Conservation (phyloP, 2,113 vertebrate genomes). For the Nibea albiflora region DNA sequence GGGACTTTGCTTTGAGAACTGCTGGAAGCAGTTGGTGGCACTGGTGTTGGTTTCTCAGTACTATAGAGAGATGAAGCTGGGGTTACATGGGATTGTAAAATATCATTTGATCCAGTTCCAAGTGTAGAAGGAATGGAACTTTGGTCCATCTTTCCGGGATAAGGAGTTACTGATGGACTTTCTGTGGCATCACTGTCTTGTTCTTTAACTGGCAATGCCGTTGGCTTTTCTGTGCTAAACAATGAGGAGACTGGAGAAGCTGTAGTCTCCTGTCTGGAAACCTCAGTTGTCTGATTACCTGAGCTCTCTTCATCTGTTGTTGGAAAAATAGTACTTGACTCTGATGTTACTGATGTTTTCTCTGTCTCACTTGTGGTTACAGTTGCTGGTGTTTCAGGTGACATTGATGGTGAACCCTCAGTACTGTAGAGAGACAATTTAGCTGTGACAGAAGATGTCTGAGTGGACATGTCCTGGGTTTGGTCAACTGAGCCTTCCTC, state of each 20-base stretch:
- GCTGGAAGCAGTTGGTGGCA: not conserved
- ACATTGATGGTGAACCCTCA: not conserved
- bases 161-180: not conserved
- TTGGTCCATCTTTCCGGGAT: too few relatives aligned
- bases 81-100: slow-evolving; percentile 20
- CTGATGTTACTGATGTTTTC: not conserved
- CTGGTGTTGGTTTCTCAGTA: slow-evolving; percentile 9
- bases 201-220: not conserved
- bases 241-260: not conserved
- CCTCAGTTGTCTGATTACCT: too few relatives aligned
- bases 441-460: too few relatives aligned
- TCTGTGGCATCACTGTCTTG: too few relatives aligned
- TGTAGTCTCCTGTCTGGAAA: too few relatives aligned
- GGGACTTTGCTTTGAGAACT: not conserved
- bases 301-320: not conserved
- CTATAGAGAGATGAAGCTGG: slow-evolving; percentile 28
- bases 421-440: not conserved
- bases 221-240: slow-evolving; percentile 5
- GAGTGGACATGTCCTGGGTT: too few relatives aligned
- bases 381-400: not conserved
- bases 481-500: too few relatives aligned
- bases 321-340: not conserved
- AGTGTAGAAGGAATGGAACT: not conserved
- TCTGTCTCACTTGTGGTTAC: not conserved
- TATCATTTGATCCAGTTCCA: slow-evolving; percentile 2